A percentile compares a stretch with the other conserved stretches of the same genome.
phyloP scores from a whole-genome alignment of 1,140 invertebrate species.

The Microplitis demolitor region DNA sequence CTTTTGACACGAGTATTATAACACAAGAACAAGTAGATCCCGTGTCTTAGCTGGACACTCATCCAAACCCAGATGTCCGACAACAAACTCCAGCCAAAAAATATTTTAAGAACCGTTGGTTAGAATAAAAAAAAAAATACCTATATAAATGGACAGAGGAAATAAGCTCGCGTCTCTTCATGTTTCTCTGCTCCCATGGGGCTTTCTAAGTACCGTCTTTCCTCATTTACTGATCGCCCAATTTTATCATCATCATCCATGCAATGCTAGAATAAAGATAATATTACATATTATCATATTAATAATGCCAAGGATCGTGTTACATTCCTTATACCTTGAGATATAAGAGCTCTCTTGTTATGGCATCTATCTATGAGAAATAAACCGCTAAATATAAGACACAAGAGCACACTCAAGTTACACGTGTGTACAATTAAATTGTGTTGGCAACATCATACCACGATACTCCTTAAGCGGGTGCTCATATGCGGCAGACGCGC shows the following conservation, averaged over 20 bases:
- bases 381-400: neutral
- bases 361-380: too few relatives aligned
- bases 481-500: slow-evolving; percentile 57
- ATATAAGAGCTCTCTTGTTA: too few relatives aligned
- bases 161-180: slow-evolving; percentile 10
- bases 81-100: neutral
- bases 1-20: slow-evolving; percentile 56
- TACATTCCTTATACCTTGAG: too few relatives aligned
- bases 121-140: neutral
- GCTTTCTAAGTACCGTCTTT: slow-evolving; percentile 47
- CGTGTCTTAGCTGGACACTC: neutral
- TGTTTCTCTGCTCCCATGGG: slow-evolving; percentile 40
- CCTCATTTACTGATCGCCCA: slow-evolving; percentile 33
- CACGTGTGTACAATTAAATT: neutral
- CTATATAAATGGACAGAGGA: neutral
- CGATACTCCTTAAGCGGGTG: slow-evolving; percentile 30
- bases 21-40: slow-evolving; percentile 42
- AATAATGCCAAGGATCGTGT: too few relatives aligned
- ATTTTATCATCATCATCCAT: slow-evolving; percentile 9
- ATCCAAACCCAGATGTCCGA: neutral
- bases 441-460: neutral
- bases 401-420: neutral
- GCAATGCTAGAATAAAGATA: too few relatives aligned
- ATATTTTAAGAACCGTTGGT: neutral
- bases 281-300: too few relatives aligned